Conservation (phyloP, 2,888 invertebrate species). For the Cryptops parisi region DNA sequence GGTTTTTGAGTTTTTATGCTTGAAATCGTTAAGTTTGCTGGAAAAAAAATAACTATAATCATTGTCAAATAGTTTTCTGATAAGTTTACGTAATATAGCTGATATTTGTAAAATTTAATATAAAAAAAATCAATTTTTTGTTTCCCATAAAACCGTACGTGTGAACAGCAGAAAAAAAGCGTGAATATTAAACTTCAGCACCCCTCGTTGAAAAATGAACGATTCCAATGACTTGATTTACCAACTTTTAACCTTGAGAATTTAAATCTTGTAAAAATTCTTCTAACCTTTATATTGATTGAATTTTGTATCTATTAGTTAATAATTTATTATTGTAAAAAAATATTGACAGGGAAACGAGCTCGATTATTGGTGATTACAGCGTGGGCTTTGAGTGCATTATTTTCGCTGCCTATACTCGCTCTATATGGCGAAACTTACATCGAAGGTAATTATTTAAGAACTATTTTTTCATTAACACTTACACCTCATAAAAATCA, state of each 20-base stretch:
- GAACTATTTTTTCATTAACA: no score
- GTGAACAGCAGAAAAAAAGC: no score
- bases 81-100: no score
- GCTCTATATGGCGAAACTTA: slow-evolving; percentile 64
- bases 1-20: no score
- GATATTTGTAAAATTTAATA: no score
- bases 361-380: slow-evolving; percentile 60
- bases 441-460: slow-evolving; percentile 47
- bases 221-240: not conserved
- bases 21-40: no score
- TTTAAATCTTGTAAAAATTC: not conserved
- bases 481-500: no score
- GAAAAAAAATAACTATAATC: no score
- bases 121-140: no score
- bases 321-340: no score
- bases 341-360: slow-evolving; percentile 65
- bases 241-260: not conserved
- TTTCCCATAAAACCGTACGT: no score
- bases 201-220: not conserved
- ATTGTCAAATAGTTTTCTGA: no score
- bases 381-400: slow-evolving; percentile 66
- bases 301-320: slow-evolving; percentile 1
- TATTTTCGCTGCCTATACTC: slow-evolving; percentile 63
- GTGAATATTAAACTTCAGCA: not conserved
- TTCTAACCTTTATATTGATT: not conserved